Evolutionary conservation across 2,888 invertebrate genomes (phyloP), one percentile per base, ranked within the genome.

Genomic region (Apamea epomidion): DNA sequence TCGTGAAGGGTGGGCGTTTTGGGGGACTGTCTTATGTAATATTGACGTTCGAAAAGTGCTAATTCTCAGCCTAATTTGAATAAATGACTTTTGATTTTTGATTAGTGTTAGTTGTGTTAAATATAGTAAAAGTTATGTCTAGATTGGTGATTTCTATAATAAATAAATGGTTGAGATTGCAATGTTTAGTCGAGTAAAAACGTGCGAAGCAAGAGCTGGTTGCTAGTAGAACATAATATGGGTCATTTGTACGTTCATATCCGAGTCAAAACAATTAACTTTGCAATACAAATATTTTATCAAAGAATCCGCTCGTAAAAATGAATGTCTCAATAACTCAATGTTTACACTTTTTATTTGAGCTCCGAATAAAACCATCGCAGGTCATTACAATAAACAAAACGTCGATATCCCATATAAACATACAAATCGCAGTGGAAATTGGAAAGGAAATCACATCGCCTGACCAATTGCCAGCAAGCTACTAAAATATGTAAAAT

Each of bases 361-460:
- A 75, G 51, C 76, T 72, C 58, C 29, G 29, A 83, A 77, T 67
- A 74, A 70, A 80, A 83, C 64, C 74, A 79, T 83, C 65, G 62
- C n/a, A 69, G 65, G 83, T 87, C 81, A 90, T 92, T 90, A 89
- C 87, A 88, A 90, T 93, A 92, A 92, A 92, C 87, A 88, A 89
- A 85, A 88, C 87, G 79, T 73, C 85, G 87, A 89, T 86, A 85
- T 81, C 86, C 88, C 86, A 92, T 91, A 25, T n/a, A 91, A 88
- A 90, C 85, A 87, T 60, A 79, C 25, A 67, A 76, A 85, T 65
- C 51, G 65, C 8, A 48, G 62, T n/a, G 51, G 64, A 58, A 48
- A 64, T 62, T 62, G 48, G 42, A 42, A 25, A 18, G 25, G 8
- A 45, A 45, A 32, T 64, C 32, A 32, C 21, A 16, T 73, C 12